These are phyloP conservation scores for Trichoplusia ni DNA, from an alignment of 1,140 invertebrate species.

Conservation along the genomic window DNA sequence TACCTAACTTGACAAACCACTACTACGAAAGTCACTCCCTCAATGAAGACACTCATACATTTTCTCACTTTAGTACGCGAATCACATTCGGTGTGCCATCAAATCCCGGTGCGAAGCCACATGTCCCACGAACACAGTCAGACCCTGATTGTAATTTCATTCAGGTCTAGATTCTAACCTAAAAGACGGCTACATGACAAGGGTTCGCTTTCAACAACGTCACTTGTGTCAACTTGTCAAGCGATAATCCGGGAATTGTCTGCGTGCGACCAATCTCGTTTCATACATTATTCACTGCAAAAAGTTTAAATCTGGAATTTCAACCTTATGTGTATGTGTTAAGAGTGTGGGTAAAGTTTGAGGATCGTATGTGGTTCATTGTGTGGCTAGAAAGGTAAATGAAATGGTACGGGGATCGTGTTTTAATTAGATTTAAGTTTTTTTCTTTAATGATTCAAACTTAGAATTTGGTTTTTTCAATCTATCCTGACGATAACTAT, in stretches of 20 bases:
- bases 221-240: conserved; percentile 30
- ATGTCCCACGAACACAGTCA: not conserved
- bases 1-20: too few species aligned
- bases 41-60: too few species aligned
- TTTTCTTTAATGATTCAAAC: too few species aligned
- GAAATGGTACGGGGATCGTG: not conserved
- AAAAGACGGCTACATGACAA: conserved; percentile 25
- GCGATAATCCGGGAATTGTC: conserved; percentile 27
- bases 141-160: conserved; percentile 17
- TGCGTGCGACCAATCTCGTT: not conserved
- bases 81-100: not conserved
- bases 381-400: not conserved
- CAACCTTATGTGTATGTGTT: not conserved
- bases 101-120: not conserved
- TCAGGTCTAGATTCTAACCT: conserved; percentile 21
- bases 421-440: not conserved
- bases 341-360: not conserved
- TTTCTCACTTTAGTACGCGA: too few species aligned
- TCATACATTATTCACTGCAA: conserved; percentile 2
- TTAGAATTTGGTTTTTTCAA: too few species aligned
- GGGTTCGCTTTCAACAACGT: conserved; percentile 26
- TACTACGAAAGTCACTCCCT: too few species aligned
- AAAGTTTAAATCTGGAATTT: not conserved
- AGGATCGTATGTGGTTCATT: not conserved
- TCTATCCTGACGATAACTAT: too few species aligned